Percentiles rank a stretch among this genome's conserved stretches.
Conservation (phyloP, 2,113 vertebrate species). For the Oncorhynchus masou region DNA sequence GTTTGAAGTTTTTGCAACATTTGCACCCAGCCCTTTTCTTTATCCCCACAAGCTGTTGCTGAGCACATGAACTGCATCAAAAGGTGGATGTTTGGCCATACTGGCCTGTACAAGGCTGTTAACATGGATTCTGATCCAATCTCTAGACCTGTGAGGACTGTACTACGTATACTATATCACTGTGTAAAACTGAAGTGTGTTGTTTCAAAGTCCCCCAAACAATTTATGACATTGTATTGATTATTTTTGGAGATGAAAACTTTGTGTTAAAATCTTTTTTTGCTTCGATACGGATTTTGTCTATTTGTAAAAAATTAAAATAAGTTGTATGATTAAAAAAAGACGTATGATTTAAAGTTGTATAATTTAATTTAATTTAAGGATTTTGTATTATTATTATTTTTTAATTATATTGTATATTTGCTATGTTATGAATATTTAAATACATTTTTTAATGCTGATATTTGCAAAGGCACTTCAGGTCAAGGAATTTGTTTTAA, state of each 20-base stretch:
- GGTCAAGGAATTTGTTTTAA: slow-evolving; percentile 89
- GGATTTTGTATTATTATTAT: slow-evolving; percentile 72
- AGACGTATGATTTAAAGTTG: slow-evolving; percentile 66
- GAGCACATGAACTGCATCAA: slow-evolving; percentile 83
- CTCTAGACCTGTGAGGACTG: slow-evolving; percentile 78
- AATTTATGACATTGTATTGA: slow-evolving; percentile 81
- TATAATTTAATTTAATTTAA: slow-evolving; percentile 81
- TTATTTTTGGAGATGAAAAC: slow-evolving; percentile 62
- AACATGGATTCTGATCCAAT: slow-evolving; percentile 68
- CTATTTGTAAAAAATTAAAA: slow-evolving; percentile 63
- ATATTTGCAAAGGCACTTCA: slow-evolving; percentile 98
- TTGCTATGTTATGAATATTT: slow-evolving; percentile 85
- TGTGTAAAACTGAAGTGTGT: slow-evolving; percentile 80
- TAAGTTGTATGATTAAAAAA: slow-evolving; percentile 26
- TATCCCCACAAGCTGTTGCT: slow-evolving; percentile 67
- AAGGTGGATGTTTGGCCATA: slow-evolving; percentile 89
- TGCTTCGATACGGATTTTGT: slow-evolving; percentile 63
- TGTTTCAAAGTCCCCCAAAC: slow-evolving; percentile 83
- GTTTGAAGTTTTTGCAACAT: slow-evolving; percentile 69
- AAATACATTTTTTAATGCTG: slow-evolving; percentile 71
- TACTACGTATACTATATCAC: slow-evolving; percentile 85
- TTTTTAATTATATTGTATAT: slow-evolving; percentile 88
- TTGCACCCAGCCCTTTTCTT: slow-evolving; percentile 74
- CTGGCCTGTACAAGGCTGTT: slow-evolving; percentile 75
- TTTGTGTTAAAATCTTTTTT: slow-evolving; percentile 46